Percentiles rank a stretch among this genome's conserved stretches.
These are phyloP conservation scores for Lasioglossum pauxillum DNA, from an alignment of 2,888 invertebrate species.

Conservation along the genomic window DNA sequence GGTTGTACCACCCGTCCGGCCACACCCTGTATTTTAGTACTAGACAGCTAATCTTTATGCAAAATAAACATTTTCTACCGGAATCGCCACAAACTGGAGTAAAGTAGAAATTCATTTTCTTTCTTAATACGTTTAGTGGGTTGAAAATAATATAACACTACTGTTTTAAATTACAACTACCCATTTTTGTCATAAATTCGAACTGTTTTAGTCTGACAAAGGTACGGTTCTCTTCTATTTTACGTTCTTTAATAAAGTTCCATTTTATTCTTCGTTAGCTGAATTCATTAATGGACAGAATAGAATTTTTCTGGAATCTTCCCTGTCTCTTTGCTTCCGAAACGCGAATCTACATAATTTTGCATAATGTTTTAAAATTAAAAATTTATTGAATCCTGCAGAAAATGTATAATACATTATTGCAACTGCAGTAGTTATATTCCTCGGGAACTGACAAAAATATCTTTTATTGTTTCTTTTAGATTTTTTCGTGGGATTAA, in stretches of 20 bases:
- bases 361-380: background rate
- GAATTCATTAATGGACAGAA: background rate
- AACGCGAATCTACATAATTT: background rate
- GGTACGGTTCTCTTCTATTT: background rate
- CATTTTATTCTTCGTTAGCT: background rate
- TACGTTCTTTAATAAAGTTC: background rate
- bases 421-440: too few relatives aligned
- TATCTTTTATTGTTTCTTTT: background rate
- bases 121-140: too few relatives aligned
- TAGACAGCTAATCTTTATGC: too few relatives aligned
- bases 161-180: too few relatives aligned
- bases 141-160: too few relatives aligned
- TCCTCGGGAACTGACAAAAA: background rate
- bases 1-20: too few relatives aligned
- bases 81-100: too few relatives aligned
- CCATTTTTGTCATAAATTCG: too few relatives aligned
- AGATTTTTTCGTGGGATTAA: background rate
- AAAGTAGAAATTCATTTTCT: too few relatives aligned
- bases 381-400: background rate
- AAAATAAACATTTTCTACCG: too few relatives aligned
- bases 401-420: background rate
- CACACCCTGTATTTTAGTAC: too few relatives aligned
- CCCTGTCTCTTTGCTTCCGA: background rate
- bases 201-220: background rate
- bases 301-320: background rate